These are phyloP conservation scores for Chorisops tibialis DNA, from an alignment of 2,888 invertebrate genomes.

Conservation along the genomic window DNA sequence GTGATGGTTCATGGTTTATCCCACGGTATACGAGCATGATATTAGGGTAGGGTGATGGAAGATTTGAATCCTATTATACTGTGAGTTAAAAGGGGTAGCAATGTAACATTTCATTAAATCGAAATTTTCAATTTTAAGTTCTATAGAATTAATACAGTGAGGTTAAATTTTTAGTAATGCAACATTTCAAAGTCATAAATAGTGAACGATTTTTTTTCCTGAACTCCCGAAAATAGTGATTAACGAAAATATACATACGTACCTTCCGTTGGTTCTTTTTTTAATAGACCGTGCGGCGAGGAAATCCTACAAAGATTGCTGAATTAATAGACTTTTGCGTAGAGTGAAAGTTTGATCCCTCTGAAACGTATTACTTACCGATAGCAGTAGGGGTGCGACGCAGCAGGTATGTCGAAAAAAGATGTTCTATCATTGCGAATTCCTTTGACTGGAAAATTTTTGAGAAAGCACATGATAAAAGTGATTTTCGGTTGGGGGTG, in stretches of 20 bases:
- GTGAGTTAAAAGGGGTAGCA: no score
- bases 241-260: no score
- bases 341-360: neutral
- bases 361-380: constrained; percentile 42
- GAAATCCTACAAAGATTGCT: constrained; percentile 23
- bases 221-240: no score
- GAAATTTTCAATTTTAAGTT: no score
- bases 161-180: neutral
- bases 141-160: neutral
- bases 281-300: constrained; percentile 22
- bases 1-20: no score
- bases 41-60: neutral
- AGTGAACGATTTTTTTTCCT: no score
- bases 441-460: constrained; percentile 48
- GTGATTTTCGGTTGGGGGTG: constrained; percentile 16
- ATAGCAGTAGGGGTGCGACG: constrained; percentile 53
- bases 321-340: constrained; percentile 20
- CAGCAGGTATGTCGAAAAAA: constrained; percentile 54
- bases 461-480: constrained; percentile 8
- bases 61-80: neutral
- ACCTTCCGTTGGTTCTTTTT: constrained; percentile 29
- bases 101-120: no score
- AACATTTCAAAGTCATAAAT: no score
- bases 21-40: neutral
- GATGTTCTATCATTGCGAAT: constrained; percentile 53